These are phyloP conservation scores for Crioceris asparagi DNA, from an alignment of 2,888 invertebrate genomes.

Conservation along the genomic window DNA sequence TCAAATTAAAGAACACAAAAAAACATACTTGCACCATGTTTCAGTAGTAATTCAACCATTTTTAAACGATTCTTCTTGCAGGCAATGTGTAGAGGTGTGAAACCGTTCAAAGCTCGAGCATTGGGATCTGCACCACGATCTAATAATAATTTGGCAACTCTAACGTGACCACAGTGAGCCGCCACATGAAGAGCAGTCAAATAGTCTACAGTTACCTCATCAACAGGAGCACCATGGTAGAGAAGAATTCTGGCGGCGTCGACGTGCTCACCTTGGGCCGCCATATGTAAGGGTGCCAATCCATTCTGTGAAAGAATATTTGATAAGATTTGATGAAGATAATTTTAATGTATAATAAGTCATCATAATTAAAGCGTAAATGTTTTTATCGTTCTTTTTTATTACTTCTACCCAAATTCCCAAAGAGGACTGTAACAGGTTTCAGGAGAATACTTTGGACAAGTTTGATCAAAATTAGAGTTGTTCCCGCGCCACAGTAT, in stretches of 20 bases:
- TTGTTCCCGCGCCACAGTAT: too few relatives aligned
- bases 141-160: conserved; percentile 83
- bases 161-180: conserved; percentile 86
- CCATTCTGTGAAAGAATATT: conserved; percentile 54
- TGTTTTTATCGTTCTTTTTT: too few relatives aligned
- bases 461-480: too few relatives aligned
- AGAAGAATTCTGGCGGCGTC: conserved; percentile 89
- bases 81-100: conserved; percentile 95
- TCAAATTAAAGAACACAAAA: neutral
- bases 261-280: conserved; percentile 96
- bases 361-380: too few relatives aligned
- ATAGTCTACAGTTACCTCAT: conserved; percentile 97
- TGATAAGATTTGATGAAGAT: neutral
- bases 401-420: too few relatives aligned
- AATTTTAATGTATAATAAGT: too few relatives aligned
- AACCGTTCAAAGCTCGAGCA: conserved; percentile 91
- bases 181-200: conserved; percentile 94
- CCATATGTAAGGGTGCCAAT: conserved; percentile 96
- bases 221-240: conserved; percentile 92
- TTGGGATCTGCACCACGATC: conserved; percentile 96
- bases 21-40: conserved; percentile 77
- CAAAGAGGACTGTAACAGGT: too few relatives aligned
- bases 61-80: conserved; percentile 98
- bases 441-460: too few relatives aligned
- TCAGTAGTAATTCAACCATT: conserved; percentile 87